phyloP scores from a whole-genome alignment of 2,113 vertebrate genomes.

The Gobio gobio region DNA sequence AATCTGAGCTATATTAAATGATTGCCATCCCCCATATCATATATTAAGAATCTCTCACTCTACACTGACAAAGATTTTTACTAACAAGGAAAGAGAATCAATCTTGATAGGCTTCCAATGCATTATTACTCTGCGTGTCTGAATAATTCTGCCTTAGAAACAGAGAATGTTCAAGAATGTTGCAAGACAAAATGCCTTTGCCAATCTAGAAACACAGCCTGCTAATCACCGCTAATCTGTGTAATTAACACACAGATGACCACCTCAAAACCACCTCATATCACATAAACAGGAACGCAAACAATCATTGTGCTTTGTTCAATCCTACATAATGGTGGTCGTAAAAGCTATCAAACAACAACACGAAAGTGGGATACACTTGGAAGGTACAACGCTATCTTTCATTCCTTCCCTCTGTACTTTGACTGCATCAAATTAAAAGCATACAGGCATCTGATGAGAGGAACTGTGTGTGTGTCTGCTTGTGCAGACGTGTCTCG shows the following conservation, averaged over 20 bases:
- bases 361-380: slow-evolving; percentile 14
- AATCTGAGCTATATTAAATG: slow-evolving; percentile 63
- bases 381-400: slow-evolving; percentile 20
- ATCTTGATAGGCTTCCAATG: background rate
- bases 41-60: slow-evolving; percentile 56
- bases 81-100: slow-evolving; percentile 10
- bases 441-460: slow-evolving; percentile 55
- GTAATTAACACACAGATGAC: background rate
- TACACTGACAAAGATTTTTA: slow-evolving; percentile 60
- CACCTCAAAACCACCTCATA: background rate
- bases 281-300: slow-evolving; percentile 9
- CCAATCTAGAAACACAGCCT: background rate
- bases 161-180: background rate
- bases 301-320: slow-evolving; percentile 13
- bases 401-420: slow-evolving; percentile 15
- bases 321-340: background rate
- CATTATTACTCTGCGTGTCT: background rate
- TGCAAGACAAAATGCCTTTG: background rate
- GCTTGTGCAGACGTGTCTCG: background rate
- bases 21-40: slow-evolving; percentile 58
- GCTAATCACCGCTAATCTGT: background rate
- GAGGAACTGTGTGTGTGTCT: slow-evolving; percentile 40
- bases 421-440: slow-evolving; percentile 52
- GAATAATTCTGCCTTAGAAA: background rate
- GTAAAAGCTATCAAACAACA: slow-evolving; percentile 23